Conservation (phyloP, 2,113 vertebrate species). For the Prunella fulvescens region DNA sequence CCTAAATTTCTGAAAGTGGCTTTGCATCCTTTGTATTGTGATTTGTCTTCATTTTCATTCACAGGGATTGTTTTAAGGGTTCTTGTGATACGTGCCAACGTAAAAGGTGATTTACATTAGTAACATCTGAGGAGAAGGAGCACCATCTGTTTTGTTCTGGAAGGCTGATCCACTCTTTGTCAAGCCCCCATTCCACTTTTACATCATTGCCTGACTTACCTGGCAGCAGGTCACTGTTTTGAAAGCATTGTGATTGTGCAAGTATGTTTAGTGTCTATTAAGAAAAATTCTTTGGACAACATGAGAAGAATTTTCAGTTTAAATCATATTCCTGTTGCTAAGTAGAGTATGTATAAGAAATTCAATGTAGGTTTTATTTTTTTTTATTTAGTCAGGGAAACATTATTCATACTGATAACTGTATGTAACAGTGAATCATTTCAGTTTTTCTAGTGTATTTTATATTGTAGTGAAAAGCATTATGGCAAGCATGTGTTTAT, state of each 20-base stretch:
- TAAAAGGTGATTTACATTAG: neutral
- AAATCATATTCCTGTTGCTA: constrained; percentile 15
- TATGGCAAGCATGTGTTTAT: neutral
- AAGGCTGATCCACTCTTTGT: neutral
- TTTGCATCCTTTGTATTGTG: neutral
- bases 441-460: neutral
- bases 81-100: constrained; percentile 11
- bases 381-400: neutral
- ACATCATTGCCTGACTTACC: accelerated
- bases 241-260: neutral
- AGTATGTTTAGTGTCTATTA: neutral
- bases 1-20: neutral
- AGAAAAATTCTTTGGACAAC: neutral
- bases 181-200: neutral
- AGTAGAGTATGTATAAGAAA: neutral
- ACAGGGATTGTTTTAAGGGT: neutral
- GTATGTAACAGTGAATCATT: neutral
- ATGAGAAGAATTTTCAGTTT: constrained; percentile 23
- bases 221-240: neutral
- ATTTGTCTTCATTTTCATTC: neutral
- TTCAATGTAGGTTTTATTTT: neutral
- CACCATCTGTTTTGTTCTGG: neutral
- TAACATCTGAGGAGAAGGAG: neutral
- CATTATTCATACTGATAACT: neutral
- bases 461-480: neutral